Conservation (phyloP, 2,888 invertebrate genomes). For the Cynaeus angustus region DNA sequence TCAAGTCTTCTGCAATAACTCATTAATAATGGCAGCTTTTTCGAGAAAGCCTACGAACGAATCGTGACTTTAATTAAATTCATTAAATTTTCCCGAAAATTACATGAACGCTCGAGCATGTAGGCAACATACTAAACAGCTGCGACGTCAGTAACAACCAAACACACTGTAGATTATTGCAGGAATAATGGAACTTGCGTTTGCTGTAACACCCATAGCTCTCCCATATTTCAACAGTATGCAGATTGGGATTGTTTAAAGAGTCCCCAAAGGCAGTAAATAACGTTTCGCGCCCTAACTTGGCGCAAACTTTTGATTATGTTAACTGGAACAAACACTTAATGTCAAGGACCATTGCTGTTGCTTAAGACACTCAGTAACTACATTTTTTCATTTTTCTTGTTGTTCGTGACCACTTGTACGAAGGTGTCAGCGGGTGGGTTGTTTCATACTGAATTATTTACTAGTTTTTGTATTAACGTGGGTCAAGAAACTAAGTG, state of each 20-base stretch:
- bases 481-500: slow-evolving; percentile 31
- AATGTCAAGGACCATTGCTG: slow-evolving; percentile 57
- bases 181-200: background rate
- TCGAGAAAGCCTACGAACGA: slow-evolving; percentile 10
- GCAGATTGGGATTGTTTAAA: slow-evolving; percentile 59
- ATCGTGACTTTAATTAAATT: slow-evolving; percentile 47
- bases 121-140: background rate
- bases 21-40: slow-evolving; percentile 56
- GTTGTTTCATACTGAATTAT: slow-evolving; percentile 10
- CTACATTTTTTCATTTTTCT: slow-evolving; percentile 45
- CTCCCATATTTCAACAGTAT: slow-evolving; percentile 51
- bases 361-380: slow-evolving; percentile 57
- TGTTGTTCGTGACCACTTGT: background rate
- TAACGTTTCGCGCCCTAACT: slow-evolving; percentile 56
- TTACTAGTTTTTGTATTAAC: background rate
- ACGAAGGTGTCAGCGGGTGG: slow-evolving; percentile 9
- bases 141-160: no score
- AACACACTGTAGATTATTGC: background rate
- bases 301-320: slow-evolving; percentile 64
- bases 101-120: background rate
- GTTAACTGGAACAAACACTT: slow-evolving; percentile 65
- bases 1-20: slow-evolving; percentile 52
- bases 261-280: slow-evolving; percentile 58
- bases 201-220: background rate
- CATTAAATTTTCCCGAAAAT: slow-evolving; percentile 35